Conservation (phyloP, 2,797 vertebrate species). For the Karalla daura region DNA sequence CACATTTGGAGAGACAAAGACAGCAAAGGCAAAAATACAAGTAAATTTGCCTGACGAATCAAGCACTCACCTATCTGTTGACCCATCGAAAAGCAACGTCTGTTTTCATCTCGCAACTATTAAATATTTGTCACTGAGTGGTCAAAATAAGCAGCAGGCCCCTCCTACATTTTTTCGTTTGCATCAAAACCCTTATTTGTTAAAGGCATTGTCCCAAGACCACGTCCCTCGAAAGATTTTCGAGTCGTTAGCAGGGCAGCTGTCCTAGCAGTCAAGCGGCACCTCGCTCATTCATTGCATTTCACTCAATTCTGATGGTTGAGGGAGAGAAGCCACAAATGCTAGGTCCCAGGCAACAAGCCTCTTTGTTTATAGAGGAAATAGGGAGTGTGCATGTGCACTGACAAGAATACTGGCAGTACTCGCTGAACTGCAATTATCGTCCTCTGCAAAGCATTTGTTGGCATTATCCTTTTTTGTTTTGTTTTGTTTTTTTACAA, state of each 20-base stretch:
- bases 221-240: constrained; percentile 8
- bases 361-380: constrained; percentile 78
- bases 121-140: no score
- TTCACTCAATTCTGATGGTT: constrained; percentile 71
- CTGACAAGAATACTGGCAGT: constrained; percentile 71
- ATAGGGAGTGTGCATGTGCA: constrained; percentile 69
- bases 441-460: constrained; percentile 64
- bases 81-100: no score
- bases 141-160: no score
- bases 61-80: no score
- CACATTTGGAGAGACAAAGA: no score
- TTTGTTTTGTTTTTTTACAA: constrained; percentile 63
- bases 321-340: constrained; percentile 72
- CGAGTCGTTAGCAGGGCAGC: not conserved
- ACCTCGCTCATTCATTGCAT: constrained; percentile 52
- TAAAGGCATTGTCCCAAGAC: constrained; percentile 10
- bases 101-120: no score
- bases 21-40: no score
- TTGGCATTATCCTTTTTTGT: constrained; percentile 66
- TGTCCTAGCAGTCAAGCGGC: constrained; percentile 23
- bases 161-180: no score
- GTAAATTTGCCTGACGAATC: no score
- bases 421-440: constrained; percentile 75
- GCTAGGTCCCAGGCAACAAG: constrained; percentile 73
- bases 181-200: no score